Conservation (phyloP, 2,888 invertebrate genomes). For the Apamea crenata region DNA sequence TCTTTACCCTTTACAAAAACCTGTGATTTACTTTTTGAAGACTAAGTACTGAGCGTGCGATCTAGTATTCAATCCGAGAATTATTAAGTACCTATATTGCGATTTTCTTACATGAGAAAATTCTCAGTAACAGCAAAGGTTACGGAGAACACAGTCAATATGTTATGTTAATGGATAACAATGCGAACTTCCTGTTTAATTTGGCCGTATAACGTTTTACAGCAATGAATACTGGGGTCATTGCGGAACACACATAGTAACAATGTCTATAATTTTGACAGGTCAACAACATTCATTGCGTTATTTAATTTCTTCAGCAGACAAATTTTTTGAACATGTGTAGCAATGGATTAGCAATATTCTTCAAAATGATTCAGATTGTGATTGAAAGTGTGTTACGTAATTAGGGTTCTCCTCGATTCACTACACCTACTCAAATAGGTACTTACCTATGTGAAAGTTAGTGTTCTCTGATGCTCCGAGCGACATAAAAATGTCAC, state of each 20-base stretch:
- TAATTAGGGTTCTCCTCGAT: neutral
- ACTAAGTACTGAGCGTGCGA: neutral
- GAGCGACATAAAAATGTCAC: slow-evolving; percentile 30
- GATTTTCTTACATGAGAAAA: neutral
- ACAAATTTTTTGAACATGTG: too few relatives aligned
- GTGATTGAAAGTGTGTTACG: too few relatives aligned
- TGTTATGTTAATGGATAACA: neutral
- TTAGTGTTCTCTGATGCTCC: slow-evolving; percentile 2
- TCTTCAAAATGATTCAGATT: too few relatives aligned
- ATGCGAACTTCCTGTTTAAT: neutral
- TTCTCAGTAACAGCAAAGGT: neutral
- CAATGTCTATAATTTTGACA: too few relatives aligned
- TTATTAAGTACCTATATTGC: neutral
- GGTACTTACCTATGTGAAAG: neutral
- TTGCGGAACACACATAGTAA: too few relatives aligned
- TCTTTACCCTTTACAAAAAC: neutral
- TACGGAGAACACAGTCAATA: neutral
- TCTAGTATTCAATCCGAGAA: neutral
- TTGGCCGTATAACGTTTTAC: neutral
- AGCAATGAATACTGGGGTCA: neutral
- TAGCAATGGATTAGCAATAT: too few relatives aligned
- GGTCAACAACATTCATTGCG: too few relatives aligned
- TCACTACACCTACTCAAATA: neutral
- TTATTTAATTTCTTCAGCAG: too few relatives aligned
- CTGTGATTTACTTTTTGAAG: neutral